phyloP scores from a whole-genome alignment of 1,140 invertebrate species.

The Drosophila takahashii region DNA sequence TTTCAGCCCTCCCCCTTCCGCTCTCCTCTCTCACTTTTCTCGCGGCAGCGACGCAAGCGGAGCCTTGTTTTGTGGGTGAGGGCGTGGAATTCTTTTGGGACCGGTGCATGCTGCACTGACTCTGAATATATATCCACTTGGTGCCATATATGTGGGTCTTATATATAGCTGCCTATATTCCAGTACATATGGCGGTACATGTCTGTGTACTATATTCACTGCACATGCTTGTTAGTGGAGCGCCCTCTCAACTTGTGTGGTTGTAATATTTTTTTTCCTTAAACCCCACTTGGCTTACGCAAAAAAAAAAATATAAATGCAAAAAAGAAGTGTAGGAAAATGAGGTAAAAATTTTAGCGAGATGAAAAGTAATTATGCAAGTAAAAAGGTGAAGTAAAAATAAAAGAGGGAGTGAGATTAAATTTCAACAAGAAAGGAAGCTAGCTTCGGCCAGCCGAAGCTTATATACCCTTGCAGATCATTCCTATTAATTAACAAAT shows the following conservation, averaged over 20 bases:
- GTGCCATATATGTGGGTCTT: not conserved
- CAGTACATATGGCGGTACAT: constrained; percentile 10
- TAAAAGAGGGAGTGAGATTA: constrained; percentile 3
- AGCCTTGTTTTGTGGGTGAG: constrained; percentile 36
- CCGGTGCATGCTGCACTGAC: constrained; percentile 72
- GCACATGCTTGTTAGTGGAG: constrained; percentile 44
- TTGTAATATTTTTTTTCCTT: constrained; percentile 44
- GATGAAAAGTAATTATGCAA: constrained; percentile 51
- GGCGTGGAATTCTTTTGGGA: constrained; percentile 60
- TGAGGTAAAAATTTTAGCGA: constrained; percentile 19
- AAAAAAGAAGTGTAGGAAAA: constrained; percentile 9
- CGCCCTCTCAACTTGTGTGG: constrained; percentile 43
- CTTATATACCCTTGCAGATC: too few species aligned
- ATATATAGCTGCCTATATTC: constrained; percentile 6
- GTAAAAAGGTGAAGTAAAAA: constrained; percentile 37
- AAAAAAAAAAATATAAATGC: constrained; percentile 13
- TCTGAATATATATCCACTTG: constrained; percentile 11
- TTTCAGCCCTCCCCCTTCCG: constrained; percentile 9
- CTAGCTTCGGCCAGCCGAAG: too few species aligned
- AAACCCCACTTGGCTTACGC: constrained; percentile 19
- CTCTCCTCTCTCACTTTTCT: constrained; percentile 11
- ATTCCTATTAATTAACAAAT: too few species aligned
- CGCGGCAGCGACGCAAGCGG: constrained; percentile 12
- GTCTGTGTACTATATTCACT: constrained; percentile 27
- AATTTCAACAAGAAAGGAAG: too few species aligned